Evolutionary conservation across 1,140 invertebrate genomes (phyloP).

Genomic region (Parasteatoda tepidariorum): DNA sequence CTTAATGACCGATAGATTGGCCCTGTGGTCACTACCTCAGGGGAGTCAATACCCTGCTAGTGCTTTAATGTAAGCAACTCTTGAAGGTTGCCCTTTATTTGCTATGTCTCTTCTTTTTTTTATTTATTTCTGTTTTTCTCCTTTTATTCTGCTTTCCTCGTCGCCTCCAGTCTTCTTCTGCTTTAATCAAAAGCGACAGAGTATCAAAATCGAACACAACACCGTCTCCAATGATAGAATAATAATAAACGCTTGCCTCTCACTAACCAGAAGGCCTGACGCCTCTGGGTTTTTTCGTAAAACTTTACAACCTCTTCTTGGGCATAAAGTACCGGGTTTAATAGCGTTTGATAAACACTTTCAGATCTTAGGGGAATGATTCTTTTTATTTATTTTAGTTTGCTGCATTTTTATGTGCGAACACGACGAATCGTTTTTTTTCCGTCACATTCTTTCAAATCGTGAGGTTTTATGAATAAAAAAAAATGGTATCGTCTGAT

Average conservation of each 20-base stretch:
- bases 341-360: slow-evolving; percentile 57
- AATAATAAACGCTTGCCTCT: slow-evolving; percentile 38
- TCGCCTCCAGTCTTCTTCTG: background rate
- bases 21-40: slow-evolving; percentile 51
- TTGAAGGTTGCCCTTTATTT: background rate
- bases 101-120: background rate
- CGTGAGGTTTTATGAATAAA: too few species aligned
- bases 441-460: too few species aligned
- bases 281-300: slow-evolving; percentile 46
- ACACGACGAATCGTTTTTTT: too few species aligned
- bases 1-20: slow-evolving; percentile 57
- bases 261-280: slow-evolving; percentile 36
- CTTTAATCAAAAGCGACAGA: background rate
- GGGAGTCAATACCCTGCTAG: slow-evolving; percentile 52
- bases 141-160: background rate
- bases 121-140: background rate
- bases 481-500: too few species aligned
- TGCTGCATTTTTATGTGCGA: too few species aligned
- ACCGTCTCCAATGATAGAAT: background rate
- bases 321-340: slow-evolving; percentile 12
- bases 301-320: slow-evolving; percentile 39
- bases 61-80: slow-evolving; percentile 57
- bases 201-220: background rate
- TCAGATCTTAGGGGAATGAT: slow-evolving; percentile 15
- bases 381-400: too few species aligned